Percentiles rank a stretch among this genome's conserved stretches.
Evolutionary conservation across 2,888 invertebrate genomes (phyloP).

Genomic region (Philopedon plagiatum): DNA sequence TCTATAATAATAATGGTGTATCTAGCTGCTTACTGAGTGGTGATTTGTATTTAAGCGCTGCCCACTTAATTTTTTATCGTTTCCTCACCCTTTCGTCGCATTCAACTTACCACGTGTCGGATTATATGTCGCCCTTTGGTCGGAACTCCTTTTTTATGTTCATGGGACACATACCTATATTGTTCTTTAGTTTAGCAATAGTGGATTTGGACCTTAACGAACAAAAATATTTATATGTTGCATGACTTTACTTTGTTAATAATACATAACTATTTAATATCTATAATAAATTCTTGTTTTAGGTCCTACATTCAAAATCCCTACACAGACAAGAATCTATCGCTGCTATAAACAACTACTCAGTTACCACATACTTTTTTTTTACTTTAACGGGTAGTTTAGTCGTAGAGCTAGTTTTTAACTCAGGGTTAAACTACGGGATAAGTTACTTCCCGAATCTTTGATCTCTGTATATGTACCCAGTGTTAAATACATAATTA

Average conservation of each 20-base stretch:
- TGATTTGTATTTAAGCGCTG: too few relatives aligned
- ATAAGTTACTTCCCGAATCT: background rate
- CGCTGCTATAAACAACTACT: slow-evolving; percentile 71
- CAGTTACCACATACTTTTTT: slow-evolving; percentile 51
- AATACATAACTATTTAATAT: background rate
- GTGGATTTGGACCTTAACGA: too few relatives aligned
- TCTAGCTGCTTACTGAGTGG: too few relatives aligned
- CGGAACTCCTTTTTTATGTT: too few relatives aligned
- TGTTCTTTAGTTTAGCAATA: too few relatives aligned
- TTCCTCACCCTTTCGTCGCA: too few relatives aligned
- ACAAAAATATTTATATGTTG: too few relatives aligned
- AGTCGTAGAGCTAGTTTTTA: slow-evolving; percentile 36
- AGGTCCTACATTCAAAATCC: slow-evolving; percentile 79
- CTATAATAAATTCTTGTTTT: slow-evolving; percentile 62
- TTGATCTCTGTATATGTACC: background rate
- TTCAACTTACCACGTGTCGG: too few relatives aligned
- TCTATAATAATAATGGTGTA: too few relatives aligned
- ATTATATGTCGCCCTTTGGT: too few relatives aligned
- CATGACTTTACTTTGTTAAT: background rate
- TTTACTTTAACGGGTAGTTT: slow-evolving; percentile 56
- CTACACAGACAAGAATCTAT: slow-evolving; percentile 76
- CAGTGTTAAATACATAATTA: background rate
- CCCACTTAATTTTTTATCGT: too few relatives aligned
- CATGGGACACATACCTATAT: too few relatives aligned
- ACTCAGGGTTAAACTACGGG: slow-evolving; percentile 1